Evolutionary conservation across 2,113 vertebrate genomes (phyloP).

Genomic region (Callaeas wilsoni): DNA sequence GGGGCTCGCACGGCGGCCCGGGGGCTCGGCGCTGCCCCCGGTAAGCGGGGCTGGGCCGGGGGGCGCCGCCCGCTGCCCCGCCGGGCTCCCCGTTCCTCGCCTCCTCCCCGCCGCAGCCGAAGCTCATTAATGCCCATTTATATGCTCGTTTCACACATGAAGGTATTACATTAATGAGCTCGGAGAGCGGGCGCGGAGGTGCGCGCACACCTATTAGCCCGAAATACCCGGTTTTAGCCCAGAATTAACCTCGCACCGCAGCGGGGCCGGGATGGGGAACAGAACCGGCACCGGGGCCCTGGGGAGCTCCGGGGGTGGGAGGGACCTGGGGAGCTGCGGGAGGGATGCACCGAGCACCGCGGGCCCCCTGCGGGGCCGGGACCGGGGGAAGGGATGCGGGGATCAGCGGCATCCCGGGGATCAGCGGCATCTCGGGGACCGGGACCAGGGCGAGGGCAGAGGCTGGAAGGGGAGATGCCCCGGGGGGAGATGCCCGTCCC

Average conservation of each 20-base stretch:
- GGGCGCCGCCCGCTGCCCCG: neutral
- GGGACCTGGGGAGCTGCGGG: neutral
- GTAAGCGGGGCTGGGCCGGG: neutral
- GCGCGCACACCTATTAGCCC: neutral
- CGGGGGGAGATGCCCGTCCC: neutral
- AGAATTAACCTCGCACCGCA: neutral
- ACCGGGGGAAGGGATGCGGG: neutral
- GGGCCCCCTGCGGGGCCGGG: neutral
- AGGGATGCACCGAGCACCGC: neutral
- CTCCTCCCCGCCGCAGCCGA: neutral
- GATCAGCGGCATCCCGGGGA: neutral
- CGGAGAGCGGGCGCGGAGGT: neutral
- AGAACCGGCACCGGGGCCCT: too few relatives aligned
- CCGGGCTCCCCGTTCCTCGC: neutral
- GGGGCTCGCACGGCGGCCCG: too few relatives aligned
- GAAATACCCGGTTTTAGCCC: neutral
- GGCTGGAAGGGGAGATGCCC: rapidly evolving
- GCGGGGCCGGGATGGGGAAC: neutral
- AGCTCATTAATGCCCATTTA: constrained; percentile 29
- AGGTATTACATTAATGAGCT: constrained; percentile 16
- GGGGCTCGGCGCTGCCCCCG: too few relatives aligned
- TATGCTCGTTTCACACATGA: constrained; percentile 40
- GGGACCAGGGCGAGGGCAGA: neutral
- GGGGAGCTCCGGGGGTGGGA: too few relatives aligned
- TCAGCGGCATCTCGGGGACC: too few relatives aligned